Evolutionary conservation across 2,888 invertebrate species (phyloP), one percentile per base, ranked within the genome.

Genomic region (Apomyelois bistriatella): DNA sequence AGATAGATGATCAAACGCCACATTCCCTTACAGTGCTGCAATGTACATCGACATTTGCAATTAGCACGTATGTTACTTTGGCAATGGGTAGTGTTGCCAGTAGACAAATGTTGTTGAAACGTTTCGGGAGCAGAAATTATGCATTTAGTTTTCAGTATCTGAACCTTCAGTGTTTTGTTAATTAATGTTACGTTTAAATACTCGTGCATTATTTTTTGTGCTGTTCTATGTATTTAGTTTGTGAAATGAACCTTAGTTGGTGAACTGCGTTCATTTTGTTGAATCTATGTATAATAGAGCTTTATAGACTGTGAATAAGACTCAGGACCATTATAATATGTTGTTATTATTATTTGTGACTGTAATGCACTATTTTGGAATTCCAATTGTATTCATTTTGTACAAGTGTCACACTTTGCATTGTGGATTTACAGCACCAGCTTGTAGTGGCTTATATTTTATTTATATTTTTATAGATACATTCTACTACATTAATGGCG

Each of bases 241-340:
- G 75, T 76, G 66, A 72, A 74, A 76, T 79, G 73, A 68, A 76
- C 71, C 64, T 66, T 69, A 58, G 68, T 64, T 65, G 43, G 13
- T 49, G 15, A 58, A 58, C 64, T 66, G 63, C 46, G 69, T 74
- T 75, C 70, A 72, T 79, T 79, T 77, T 76, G 70, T 74, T 61
- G 76, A 74, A 70, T 72, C 58, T 75, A 70, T 74, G 71, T 80
- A 79, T 80, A 81, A 80, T 80, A 79, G 79, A 85, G 86, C 87
- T 88, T 88, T 83, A 84, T 85, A 85, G 81, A 84, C 76, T 85
- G 77, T 82, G 68, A 75, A 72, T 82, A 82, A 82, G 84, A 88
- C 85, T 89, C 88, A 88, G 88, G 89, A 89, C 88, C 89, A 87
- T 86, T 82, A 69, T 70, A 65, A 67, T 73, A 72, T 74, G 71